phyloP scores from a whole-genome alignment of 53 echinoderm and acorn worm species.

The Holothuria leucospilota region DNA sequence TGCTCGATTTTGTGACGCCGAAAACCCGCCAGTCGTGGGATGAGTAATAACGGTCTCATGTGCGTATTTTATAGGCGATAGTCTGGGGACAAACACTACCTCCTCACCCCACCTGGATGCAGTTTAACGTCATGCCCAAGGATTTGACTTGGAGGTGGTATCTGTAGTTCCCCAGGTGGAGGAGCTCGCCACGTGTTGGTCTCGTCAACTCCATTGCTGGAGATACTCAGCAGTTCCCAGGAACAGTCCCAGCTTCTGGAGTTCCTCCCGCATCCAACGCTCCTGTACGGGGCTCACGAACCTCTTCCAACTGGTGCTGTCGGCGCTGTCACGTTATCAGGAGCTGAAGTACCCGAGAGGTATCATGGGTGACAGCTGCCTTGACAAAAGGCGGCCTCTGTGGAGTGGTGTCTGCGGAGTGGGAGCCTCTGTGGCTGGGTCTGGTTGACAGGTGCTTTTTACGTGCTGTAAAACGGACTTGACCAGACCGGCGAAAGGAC shows the following conservation, averaged over 20 bases:
- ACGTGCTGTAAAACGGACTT: too few species aligned
- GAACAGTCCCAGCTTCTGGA: slow-evolving; percentile 24
- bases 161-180: slow-evolving; percentile 33
- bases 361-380: neutral
- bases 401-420: neutral
- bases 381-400: neutral
- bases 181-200: slow-evolving; percentile 37
- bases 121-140: too few species aligned
- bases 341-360: neutral
- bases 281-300: slow-evolving; percentile 22
- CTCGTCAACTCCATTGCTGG: slow-evolving; percentile 25
- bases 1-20: too few species aligned
- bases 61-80: too few species aligned
- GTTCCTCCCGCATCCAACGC: slow-evolving; percentile 22
- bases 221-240: slow-evolving; percentile 15
- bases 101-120: too few species aligned
- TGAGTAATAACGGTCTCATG: too few species aligned
- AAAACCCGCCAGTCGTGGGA: too few species aligned
- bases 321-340: neutral
- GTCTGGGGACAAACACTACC: too few species aligned
- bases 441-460: neutral
- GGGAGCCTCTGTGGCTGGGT: slow-evolving; percentile 14
- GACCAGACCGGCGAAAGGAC: too few species aligned
- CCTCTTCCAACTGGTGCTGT: neutral
- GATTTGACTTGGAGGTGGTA: slow-evolving; percentile 2